Evolutionary conservation across 1,140 invertebrate genomes (phyloP).

Genomic region (Philaenus spumarius): DNA sequence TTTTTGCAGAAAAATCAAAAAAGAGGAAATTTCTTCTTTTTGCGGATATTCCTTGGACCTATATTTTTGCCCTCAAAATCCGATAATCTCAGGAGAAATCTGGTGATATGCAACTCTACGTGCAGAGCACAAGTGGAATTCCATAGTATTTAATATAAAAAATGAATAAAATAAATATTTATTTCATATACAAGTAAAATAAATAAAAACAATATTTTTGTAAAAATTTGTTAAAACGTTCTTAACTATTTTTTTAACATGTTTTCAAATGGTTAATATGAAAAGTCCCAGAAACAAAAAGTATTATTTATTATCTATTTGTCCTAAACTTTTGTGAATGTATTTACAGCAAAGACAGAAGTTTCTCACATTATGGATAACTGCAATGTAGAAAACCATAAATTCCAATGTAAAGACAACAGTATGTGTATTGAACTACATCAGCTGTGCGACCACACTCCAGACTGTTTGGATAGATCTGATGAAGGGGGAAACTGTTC

Average conservation of each 20-base stretch:
- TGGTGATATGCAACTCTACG: too few relatives aligned
- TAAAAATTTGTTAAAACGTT: too few relatives aligned
- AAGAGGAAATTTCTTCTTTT: too few relatives aligned
- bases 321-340: neutral
- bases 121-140: too few relatives aligned
- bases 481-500: conserved; percentile 58
- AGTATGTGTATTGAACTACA: conserved; percentile 54
- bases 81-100: too few relatives aligned
- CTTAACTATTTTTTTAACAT: too few relatives aligned
- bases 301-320: neutral
- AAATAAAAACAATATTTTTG: too few relatives aligned
- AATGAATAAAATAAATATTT: neutral
- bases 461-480: conserved; percentile 70
- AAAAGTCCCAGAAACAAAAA: neutral
- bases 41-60: too few relatives aligned
- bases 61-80: too few relatives aligned
- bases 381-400: conserved; percentile 41
- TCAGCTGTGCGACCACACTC: conserved; percentile 62
- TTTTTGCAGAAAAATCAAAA: too few relatives aligned
- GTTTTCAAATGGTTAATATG: too few relatives aligned
- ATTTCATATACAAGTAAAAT: neutral
- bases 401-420: conserved; percentile 50
- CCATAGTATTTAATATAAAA: too few relatives aligned
- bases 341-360: conserved; percentile 37
- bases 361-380: conserved; percentile 40